Base-by-base conservation (phyloP, 1,140 invertebrate genomes). In the Drosophila serrata region DNA sequence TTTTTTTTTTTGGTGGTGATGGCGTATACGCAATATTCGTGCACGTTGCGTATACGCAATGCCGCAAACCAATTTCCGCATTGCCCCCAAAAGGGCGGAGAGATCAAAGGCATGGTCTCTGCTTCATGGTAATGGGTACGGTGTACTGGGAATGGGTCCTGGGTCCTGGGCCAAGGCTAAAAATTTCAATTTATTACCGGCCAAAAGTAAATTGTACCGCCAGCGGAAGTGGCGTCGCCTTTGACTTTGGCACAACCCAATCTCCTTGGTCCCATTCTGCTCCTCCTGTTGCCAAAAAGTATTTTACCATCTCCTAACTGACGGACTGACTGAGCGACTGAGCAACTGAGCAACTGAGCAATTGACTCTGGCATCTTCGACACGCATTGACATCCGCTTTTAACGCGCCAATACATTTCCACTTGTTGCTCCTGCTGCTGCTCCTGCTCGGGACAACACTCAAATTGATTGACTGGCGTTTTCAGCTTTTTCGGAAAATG, bases 171-270 rank as follows among this genome's bases (percentile, higher is more conserved):
- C 61, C 60, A 48, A 60, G 49, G 67, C 76, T n/a, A n/a, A 65
- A 88, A 84, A 56, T 88, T 88, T 88, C 85, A 88, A 90, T 88
- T 88, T 90, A 84, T 88, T 90, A 90, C 77, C 77, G 48, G 67
- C 61, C 56, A 73, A 75, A 88, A 79, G 84, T 75, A 82, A 87
- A 87, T 82, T 82, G 76, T 76, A 70, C 67, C 70, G 61, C 57
- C 62, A 85, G 61, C 84, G 84, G 84, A 88, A 90, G 84, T 68
- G 79, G 80, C 68, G 67, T 61, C 63, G 75, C 82, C 63, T 82
- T 81, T 79, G 81, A 84, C 61, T 77, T 55, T n/a, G n/a, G 61
- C 24, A 43, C 57, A 74, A 17, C 68, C 67, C 69, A 35, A 40
- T 62, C 39, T 60, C 63, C 60, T 29, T 43, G 43, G 22, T 19